phyloP scores from a whole-genome alignment of 2,888 invertebrate species.

The Oscheius myriophilus region DNA sequence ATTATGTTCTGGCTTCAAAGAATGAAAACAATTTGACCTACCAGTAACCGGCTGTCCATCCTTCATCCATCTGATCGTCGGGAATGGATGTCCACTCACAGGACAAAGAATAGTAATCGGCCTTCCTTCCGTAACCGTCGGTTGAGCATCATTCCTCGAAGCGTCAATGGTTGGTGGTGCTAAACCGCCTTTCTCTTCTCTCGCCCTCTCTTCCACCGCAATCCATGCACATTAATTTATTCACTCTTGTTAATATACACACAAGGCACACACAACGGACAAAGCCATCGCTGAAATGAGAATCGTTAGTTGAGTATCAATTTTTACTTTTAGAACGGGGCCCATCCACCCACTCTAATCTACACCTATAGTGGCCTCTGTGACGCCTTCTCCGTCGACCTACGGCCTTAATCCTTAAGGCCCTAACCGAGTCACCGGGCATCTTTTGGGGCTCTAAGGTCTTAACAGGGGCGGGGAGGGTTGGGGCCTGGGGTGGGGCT shows the following conservation, averaged over 20 bases:
- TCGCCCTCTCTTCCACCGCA: no score
- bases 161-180: conserved; percentile 73
- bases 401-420: conserved; percentile 20
- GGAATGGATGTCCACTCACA: conserved; percentile 67
- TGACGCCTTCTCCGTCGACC: conserved; percentile 14
- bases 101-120: conserved; percentile 66
- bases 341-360: conserved; percentile 18
- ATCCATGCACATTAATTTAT: no score
- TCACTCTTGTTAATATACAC: background rate
- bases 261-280: conserved; percentile 26
- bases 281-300: conserved; percentile 18
- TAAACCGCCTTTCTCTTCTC: conserved; percentile 46
- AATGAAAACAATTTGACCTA: conserved; percentile 20
- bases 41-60: conserved; percentile 43
- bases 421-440: conserved; percentile 18
- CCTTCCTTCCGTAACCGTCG: conserved; percentile 68
- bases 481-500: background rate
- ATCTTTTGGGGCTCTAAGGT: background rate
- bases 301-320: conserved; percentile 3
- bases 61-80: conserved; percentile 65
- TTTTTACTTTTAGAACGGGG: no score
- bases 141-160: conserved; percentile 68
- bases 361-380: conserved; percentile 19
- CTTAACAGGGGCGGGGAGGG: background rate
- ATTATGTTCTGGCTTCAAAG: background rate